Base-by-base conservation (phyloP, 1,140 invertebrate species). In the Drosophila takahashii region DNA sequence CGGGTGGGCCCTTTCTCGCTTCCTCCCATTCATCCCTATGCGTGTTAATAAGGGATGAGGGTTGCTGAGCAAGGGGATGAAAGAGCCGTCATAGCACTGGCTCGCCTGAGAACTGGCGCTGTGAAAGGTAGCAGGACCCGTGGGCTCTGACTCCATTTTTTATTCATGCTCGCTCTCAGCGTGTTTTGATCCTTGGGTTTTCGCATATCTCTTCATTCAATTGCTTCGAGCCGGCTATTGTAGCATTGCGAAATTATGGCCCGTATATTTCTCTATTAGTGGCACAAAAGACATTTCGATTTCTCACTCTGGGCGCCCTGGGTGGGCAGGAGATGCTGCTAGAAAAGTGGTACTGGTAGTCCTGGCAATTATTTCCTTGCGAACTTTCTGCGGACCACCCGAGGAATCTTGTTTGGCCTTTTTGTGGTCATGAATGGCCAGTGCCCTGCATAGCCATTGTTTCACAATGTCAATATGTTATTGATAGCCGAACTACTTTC, bases 181-280 rank as follows among this genome's bases (percentile, higher is more conserved):
- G 77, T 77, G 57, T 78, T 78, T 50, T 54, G 53, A 45, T 67
- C 37, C 42, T 37, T 54, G 6, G 27, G 34, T 57, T 72, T 74
- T 59, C 65, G 80, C 75, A 76, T 57, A 72, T 60, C 61, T 71
- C 39, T n/a, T 56, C 57, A 65, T 72, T 70, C 59, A 79, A 77
- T 77, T 73, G 48, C 58, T 39, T n/a, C n/a, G 44, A 36, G 36
- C 36, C 39, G 41, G 72, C 65, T 39, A 65, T 79, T 77, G 78
- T 81, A 56, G 60, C 66, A 66, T 70, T 87, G 84, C 84, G 64
- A 89, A 89, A 83, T 87, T 77, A 79, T 77, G 50, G 62, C 66
- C 79, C 59, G 83, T 69, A 86, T 86, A 86, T 73, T 86, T 86
- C 83, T 86, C 83, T 87, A 86, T 86, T 86, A 87, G 83, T 73